Percentiles rank a stretch among this genome's conserved stretches.
Conservation (phyloP, 2,888 invertebrate species). For the Phragmatobia fuliginosa region DNA sequence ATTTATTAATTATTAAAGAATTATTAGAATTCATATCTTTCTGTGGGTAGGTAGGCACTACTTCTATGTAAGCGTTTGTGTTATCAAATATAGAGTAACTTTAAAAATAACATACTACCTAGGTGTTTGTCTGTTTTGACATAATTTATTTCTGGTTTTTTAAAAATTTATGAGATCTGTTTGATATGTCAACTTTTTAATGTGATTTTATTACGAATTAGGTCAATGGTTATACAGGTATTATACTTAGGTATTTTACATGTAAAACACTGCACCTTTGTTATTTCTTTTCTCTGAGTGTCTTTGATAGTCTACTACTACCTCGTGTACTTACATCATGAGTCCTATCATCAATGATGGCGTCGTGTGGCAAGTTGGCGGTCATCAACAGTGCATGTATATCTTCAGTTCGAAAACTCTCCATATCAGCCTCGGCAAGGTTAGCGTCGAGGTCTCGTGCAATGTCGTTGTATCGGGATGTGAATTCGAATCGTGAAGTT, state of each 20-base stretch:
- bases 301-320: not conserved
- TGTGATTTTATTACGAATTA: not conserved
- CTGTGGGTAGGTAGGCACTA: too few relatives aligned
- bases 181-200: not conserved
- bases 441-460: conserved; percentile 96
- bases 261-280: not conserved
- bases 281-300: not conserved
- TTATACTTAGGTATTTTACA: not conserved
- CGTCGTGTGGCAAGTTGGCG: conserved; percentile 90
- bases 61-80: too few relatives aligned
- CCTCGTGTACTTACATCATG: conserved; percentile 77
- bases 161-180: too few relatives aligned
- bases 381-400: conserved; percentile 93
- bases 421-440: conserved; percentile 97
- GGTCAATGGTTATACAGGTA: not conserved
- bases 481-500: conserved; percentile 82
- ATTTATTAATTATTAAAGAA: too few relatives aligned
- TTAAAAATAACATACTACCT: not conserved
- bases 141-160: not conserved
- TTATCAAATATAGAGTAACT: not conserved
- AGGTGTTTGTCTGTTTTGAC: not conserved
- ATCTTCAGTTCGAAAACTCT: conserved; percentile 96
- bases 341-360: conserved; percentile 83
- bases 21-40: too few relatives aligned
- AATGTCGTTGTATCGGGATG: conserved; percentile 93